Evolutionary conservation across 2,797 vertebrate genomes (phyloP), one percentile per base, ranked within the genome.

Genomic region (Sebastes miniatus): DNA sequence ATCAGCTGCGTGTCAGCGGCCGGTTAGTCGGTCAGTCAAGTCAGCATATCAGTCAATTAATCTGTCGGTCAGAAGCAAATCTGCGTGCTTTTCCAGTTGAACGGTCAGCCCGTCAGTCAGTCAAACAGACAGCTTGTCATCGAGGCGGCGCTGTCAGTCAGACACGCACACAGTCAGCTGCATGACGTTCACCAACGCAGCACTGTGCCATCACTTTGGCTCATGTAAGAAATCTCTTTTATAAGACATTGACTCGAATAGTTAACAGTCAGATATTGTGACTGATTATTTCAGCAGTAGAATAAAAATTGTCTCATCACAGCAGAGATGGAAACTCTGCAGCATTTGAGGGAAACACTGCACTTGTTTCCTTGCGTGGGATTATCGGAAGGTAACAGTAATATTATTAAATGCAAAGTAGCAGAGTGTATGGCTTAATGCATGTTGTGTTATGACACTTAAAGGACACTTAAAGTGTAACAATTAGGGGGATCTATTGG

Each of bases 41-140:
- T 91, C 83, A 87, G 87, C 86, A 52, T 54, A 84, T 80, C 85
- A 79, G 69, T 86, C 86, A 32, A 77, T 66, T 77, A 69, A 78
- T 83, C 84, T 89, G 81, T 39, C 62, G 32, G 73, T 78, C 74
- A 72, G 73, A 65, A 22, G 31, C 2, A 2, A 71, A 76, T 65
- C 75, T 70, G 77, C 67, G 22, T 3, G 2, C 67, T 80, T 20
- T 62, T 76, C 69, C 67, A 66, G 73, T 75, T 31, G 43, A 68
- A 65, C 29, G 29, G 50, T 56, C 84, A 34, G 76, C 78, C 76
- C 5, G 62, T 75, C 87, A 66, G 67, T 91, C 90, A n/a, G 50
- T 52, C 50, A 52, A 52, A 52, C 50, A 52, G 50, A n/a, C 50
- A 52, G 50, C 20, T 52, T 52, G 50, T 52, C 50, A 52, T n/a